A percentile compares a stretch with the other conserved stretches of the same genome.
These are phyloP conservation scores for Cetonia aurata DNA, from an alignment of 2,888 invertebrate genomes.

Conservation along the genomic window DNA sequence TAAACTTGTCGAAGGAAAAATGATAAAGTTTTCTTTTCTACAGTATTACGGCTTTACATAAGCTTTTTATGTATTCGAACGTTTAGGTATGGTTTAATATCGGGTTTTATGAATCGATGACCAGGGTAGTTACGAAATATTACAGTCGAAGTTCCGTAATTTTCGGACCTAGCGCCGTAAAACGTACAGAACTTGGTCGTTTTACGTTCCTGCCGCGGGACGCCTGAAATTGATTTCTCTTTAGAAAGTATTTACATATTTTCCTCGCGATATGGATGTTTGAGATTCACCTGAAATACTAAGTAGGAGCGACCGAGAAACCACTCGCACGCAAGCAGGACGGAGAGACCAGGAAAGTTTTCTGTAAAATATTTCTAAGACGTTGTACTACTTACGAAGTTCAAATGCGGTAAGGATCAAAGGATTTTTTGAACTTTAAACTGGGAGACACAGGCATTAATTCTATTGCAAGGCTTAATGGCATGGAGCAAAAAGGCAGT, in stretches of 20 bases:
- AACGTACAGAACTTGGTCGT: slow-evolving; percentile 28
- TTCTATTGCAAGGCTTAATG: too few species aligned
- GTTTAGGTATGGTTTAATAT: slow-evolving; percentile 33
- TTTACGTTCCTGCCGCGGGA: slow-evolving; percentile 15
- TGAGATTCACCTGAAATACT: slow-evolving; percentile 44
- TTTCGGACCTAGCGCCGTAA: slow-evolving; percentile 28
- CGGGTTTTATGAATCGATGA: slow-evolving; percentile 39
- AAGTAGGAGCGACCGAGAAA: slow-evolving; percentile 4
- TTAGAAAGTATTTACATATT: slow-evolving; percentile 46
- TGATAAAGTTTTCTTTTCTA: slow-evolving; percentile 11
- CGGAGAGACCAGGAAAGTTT: neutral
- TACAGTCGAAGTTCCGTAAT: slow-evolving; percentile 14
- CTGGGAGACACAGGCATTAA: too few species aligned
- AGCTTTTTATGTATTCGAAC: slow-evolving; percentile 11
- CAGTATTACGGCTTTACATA: slow-evolving; percentile 10
- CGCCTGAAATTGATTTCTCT: slow-evolving; percentile 45
- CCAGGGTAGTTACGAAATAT: slow-evolving; percentile 33
- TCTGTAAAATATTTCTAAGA: neutral
- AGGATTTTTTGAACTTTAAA: too few species aligned
- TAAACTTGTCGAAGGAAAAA: slow-evolving; percentile 12
- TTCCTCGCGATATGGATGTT: slow-evolving; percentile 42
- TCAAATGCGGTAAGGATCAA: neutral
- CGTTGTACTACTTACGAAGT: neutral
- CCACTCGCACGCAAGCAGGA: too few species aligned
- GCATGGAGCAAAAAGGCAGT: too few species aligned